Evolutionary conservation across 2,113 vertebrate species (phyloP).

Genomic region (Nycticebus coucang): DNA sequence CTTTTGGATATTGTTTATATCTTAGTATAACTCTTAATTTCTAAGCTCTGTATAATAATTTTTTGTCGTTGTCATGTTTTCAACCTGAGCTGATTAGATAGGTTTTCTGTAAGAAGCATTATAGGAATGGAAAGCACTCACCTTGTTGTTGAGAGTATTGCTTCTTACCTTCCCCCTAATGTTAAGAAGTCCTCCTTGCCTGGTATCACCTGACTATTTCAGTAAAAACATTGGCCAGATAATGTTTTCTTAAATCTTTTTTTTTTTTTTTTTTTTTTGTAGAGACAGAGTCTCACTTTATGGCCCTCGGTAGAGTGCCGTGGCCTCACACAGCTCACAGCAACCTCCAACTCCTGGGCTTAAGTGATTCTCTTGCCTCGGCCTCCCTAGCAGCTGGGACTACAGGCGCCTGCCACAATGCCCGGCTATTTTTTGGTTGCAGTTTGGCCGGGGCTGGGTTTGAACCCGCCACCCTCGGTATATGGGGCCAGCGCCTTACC

Average conservation of each 20-base stretch:
- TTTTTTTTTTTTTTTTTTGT: no score
- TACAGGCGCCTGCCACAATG: no score
- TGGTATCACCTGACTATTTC: neutral
- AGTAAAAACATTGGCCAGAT: neutral
- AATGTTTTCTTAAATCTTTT: neutral
- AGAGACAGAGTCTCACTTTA: no score
- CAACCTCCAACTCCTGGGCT: no score
- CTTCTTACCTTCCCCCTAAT: neutral
- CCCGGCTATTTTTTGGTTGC: no score
- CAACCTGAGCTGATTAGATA: neutral
- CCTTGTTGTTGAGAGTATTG: neutral
- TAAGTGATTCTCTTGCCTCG: no score
- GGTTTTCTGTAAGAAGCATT: neutral
- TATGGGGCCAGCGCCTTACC: no score
- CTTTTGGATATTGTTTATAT: neutral
- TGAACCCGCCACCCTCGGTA: no score
- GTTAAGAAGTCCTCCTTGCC: neutral
- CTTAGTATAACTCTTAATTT: neutral
- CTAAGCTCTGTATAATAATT: neutral
- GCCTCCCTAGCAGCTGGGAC: no score
- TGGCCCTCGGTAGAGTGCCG: no score
- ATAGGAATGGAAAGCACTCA: neutral
- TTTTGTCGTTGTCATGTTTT: neutral
- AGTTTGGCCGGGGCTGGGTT: no score
- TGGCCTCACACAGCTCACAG: no score